phyloP scores from a whole-genome alignment of 2,888 invertebrate species.

The Eulithis prunata region DNA sequence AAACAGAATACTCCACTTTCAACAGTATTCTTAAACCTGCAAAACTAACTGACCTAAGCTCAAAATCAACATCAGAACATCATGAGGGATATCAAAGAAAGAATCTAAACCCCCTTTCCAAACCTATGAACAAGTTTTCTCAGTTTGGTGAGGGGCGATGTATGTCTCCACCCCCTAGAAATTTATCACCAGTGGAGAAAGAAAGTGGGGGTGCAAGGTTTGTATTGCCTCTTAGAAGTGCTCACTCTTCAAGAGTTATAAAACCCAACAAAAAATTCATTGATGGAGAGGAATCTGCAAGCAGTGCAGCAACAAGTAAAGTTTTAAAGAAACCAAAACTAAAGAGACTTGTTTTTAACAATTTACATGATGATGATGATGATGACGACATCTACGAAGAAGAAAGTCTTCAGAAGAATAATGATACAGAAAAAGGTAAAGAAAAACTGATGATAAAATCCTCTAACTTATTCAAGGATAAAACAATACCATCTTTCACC shows the following conservation, averaged over 20 bases:
- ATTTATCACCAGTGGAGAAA: conserved; percentile 69
- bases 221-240: conserved; percentile 91
- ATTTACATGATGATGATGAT: conserved; percentile 66
- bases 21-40: conserved; percentile 86
- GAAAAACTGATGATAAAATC: conserved; percentile 64
- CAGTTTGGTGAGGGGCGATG: conserved; percentile 76
- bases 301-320: conserved; percentile 65
- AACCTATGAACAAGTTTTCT: conserved; percentile 78
- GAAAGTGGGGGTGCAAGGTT: conserved; percentile 83
- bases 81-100: conserved; percentile 78
- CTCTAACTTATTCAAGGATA: conserved; percentile 75
- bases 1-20: conserved; percentile 83
- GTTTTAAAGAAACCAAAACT: conserved; percentile 80
- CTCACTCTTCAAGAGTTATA: conserved; percentile 93
- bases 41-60: conserved; percentile 85
- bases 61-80: conserved; percentile 82
- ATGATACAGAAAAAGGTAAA: conserved; percentile 63
- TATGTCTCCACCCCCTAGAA: conserved; percentile 77
- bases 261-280: conserved; percentile 94
- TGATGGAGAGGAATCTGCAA: conserved; percentile 85
- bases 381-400: conserved; percentile 53
- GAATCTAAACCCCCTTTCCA: conserved; percentile 77
- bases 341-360: conserved; percentile 77
- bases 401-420: conserved; percentile 63
- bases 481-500: conserved; percentile 74